Conservation (phyloP, 2,888 invertebrate genomes). For the Oxytorus armatus region DNA sequence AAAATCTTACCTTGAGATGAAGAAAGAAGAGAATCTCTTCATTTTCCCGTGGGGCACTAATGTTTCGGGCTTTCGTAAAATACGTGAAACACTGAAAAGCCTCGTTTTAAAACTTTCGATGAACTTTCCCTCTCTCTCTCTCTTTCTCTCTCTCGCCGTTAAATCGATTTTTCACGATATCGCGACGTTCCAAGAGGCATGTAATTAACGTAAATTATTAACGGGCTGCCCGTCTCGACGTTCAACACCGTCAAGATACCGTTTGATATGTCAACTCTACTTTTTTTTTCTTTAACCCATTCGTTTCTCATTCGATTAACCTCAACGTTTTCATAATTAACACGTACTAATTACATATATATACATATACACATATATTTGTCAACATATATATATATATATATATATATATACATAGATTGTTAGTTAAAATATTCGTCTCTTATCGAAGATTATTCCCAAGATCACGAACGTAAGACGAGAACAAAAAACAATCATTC, state of each 20-base stretch:
- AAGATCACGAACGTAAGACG: not conserved
- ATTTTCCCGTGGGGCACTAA: constrained; percentile 83
- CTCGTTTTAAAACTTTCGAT: constrained; percentile 19
- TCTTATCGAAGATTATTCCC: not conserved
- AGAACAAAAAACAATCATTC: constrained; percentile 9
- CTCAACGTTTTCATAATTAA: constrained; percentile 19
- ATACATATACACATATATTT: not conserved
- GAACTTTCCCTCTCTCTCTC: constrained; percentile 3
- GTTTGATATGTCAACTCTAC: constrained; percentile 65
- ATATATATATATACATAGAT: constrained; percentile 21
- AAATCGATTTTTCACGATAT: constrained; percentile 2
- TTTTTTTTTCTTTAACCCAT: constrained; percentile 22
- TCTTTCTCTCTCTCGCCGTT: constrained; percentile 21
- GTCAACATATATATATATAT: constrained; percentile 19
- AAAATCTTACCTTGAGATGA: constrained; percentile 81
- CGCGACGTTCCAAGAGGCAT: constrained; percentile 23
- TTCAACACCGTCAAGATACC: constrained; percentile 17
- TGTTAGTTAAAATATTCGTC: constrained; percentile 37
- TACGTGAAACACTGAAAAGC: constrained; percentile 57
- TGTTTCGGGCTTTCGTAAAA: constrained; percentile 77
- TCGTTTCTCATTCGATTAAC: too few relatives aligned
- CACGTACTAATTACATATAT: constrained; percentile 10
- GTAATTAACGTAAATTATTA: constrained; percentile 26
- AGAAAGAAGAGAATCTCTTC: constrained; percentile 82
- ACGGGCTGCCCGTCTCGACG: not conserved